A percentile compares a stretch with the other conserved stretches of the same genome.
Conservation (phyloP, 2,797 vertebrate genomes). For the Telmatherina bonti region DNA sequence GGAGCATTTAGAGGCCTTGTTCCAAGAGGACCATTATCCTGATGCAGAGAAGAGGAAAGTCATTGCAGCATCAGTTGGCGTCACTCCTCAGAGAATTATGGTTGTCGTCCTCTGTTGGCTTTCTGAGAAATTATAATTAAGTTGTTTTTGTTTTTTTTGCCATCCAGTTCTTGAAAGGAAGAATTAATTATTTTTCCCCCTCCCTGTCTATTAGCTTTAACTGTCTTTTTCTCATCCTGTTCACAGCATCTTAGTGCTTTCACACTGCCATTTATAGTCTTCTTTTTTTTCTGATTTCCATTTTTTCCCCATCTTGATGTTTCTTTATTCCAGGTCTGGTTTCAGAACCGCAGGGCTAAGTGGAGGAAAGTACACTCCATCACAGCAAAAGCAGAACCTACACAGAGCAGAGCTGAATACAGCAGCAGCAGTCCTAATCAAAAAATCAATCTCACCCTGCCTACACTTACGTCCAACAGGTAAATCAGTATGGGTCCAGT, state of each 20-base stretch:
- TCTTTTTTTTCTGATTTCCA: constrained; percentile 1
- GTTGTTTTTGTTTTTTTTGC: constrained; percentile 1
- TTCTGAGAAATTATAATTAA: constrained; percentile 16
- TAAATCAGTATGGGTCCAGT: constrained; percentile 16
- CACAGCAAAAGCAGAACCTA: constrained; percentile 72
- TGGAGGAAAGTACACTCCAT: constrained; percentile 88
- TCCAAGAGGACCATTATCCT: constrained; percentile 95
- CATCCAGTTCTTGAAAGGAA: background rate
- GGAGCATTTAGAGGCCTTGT: constrained; percentile 89
- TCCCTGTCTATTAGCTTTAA: background rate
- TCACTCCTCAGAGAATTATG: constrained; percentile 96
- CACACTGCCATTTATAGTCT: no score
- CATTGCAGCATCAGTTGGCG: constrained; percentile 90
- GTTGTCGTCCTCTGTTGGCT: constrained; percentile 66
- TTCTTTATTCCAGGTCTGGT: constrained; percentile 89
- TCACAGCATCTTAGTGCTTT: background rate
- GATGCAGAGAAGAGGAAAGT: constrained; percentile 91
- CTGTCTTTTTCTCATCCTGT: background rate
- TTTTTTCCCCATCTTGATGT: constrained; percentile 10
- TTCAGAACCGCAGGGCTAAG: constrained; percentile 97
- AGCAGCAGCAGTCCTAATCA: constrained; percentile 31
- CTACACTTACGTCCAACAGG: constrained; percentile 52
- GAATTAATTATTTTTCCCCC: background rate
- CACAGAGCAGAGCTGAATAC: constrained; percentile 34
- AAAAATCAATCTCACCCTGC: constrained; percentile 38